These are phyloP conservation scores for Paedocypris sp. DNA, from an alignment of 2,113 vertebrate species.

Conservation along the genomic window DNA sequence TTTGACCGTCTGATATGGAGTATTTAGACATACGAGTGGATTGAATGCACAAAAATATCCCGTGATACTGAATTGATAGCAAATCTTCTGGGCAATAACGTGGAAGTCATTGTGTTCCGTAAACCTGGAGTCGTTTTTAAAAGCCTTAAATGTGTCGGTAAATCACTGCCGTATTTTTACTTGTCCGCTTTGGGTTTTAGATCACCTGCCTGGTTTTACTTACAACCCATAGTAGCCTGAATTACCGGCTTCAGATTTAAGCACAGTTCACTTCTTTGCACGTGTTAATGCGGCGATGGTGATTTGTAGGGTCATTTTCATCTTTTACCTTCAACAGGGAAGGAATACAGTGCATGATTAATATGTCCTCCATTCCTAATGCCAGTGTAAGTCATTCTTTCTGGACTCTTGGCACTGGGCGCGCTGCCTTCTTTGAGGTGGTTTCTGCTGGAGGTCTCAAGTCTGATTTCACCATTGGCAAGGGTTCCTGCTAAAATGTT, in stretches of 20 bases:
- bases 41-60: slow-evolving; percentile 30
- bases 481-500: slow-evolving; percentile 43
- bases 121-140: background rate
- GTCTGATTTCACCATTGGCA: slow-evolving; percentile 18
- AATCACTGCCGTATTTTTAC: slow-evolving; percentile 1
- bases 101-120: background rate
- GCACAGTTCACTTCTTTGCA: background rate
- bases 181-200: background rate
- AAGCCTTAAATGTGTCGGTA: background rate
- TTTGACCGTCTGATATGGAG: slow-evolving; percentile 48
- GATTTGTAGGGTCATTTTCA: background rate
- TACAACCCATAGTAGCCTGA: background rate
- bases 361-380: background rate
- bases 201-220: slow-evolving; percentile 7
- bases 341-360: background rate
- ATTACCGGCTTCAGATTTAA: background rate
- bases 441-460: slow-evolving; percentile 17
- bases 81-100: background rate
- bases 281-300: background rate
- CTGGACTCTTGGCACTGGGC: slow-evolving; percentile 6
- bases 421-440: background rate
- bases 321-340: background rate
- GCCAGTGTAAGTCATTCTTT: background rate
- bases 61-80: slow-evolving; percentile 34
- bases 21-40: slow-evolving; percentile 38